Evolutionary conservation across 1,140 invertebrate species (phyloP), one percentile per base, ranked within the genome.

Genomic region (Nasonia longicornis): DNA sequence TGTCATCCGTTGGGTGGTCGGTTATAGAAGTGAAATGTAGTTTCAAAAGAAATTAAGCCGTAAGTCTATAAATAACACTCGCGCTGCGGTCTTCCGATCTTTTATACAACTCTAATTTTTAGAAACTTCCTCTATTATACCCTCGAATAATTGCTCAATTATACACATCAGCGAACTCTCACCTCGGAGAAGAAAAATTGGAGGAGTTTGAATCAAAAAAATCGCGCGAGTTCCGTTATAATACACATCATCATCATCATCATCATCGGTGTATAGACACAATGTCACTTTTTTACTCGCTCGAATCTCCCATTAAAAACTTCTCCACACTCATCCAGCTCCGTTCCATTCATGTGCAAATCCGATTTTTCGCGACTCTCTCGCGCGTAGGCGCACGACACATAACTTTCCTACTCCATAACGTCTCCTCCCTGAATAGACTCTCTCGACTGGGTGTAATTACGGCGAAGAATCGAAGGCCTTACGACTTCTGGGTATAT

Each of bases 401-500:
- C 45, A 58, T 16, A 48, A 16, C 45, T 22, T 48, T 52, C 26
- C 29, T 63, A 35, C 31, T 35, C 10, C 11, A 63, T 35, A 31
- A 14, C n/a, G 26, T 58, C 35, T 11, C 76, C 31, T 78, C 38
- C 35, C 11, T 70, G 26, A 69, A 70, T 52, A 69, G 77, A 58
- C 16, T 48, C 45, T 42, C 12, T 48, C 45, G 14, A 12, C 12
- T 1, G 26, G 70, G 52, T 69, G 26, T 58, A 78, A 78, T 78
- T 78, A 71, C 67, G 29, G 42, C 11, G 26, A 22, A 48, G 45
- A 70, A 79, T 71, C 45, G 48, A 71, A 48, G 45, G 14, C 20
- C 67, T 71, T 58, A 77, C 76, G 76, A 77, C 76, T 77, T 77
- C 76, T 35, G 31, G 31, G 31, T 35, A 35, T 35, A 35, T 35